Evolutionary conservation across 2,888 invertebrate genomes (phyloP).

Genomic region (Chaetogeoica ovagalla): DNA sequence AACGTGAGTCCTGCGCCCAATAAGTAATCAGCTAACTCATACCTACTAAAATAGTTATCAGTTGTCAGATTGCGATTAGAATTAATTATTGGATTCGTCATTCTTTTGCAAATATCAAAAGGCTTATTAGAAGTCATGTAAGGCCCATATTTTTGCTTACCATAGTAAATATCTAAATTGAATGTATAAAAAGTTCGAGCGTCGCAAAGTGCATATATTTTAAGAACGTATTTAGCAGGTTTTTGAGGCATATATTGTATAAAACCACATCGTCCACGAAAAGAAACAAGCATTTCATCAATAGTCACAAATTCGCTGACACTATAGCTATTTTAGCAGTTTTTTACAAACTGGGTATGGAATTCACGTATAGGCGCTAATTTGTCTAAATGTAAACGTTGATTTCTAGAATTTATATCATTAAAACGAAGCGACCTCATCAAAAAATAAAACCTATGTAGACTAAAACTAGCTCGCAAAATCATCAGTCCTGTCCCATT

Average conservation of each 20-base stretch:
- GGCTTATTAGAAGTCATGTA: conserved; percentile 3
- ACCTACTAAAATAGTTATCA: conserved; percentile 55
- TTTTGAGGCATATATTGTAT: conserved; percentile 34
- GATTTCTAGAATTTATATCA: too few relatives aligned
- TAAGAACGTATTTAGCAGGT: conserved; percentile 45
- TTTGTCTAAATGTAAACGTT: background rate
- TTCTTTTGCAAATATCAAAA: conserved; percentile 10
- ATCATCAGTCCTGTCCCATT: background rate
- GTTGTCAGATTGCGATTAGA: conserved; percentile 54
- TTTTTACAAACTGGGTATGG: conserved; percentile 27
- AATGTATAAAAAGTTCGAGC: conserved; percentile 30
- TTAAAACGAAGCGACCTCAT: too few relatives aligned
- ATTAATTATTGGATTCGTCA: conserved; percentile 45
- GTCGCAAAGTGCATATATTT: conserved; percentile 36
- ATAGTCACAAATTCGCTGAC: too few relatives aligned
- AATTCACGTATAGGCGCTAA: conserved; percentile 24
- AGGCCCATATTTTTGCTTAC: conserved; percentile 27
- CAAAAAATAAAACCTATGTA: background rate
- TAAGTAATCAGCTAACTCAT: conserved; percentile 55
- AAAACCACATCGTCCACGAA: too few relatives aligned
- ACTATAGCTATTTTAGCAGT: conserved; percentile 40
- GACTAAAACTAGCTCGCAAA: background rate
- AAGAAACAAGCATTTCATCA: too few relatives aligned
- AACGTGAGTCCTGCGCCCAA: conserved; percentile 54
- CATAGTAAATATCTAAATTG: conserved; percentile 29